Evolutionary conservation across 2,113 vertebrate genomes (phyloP), one percentile per base, ranked within the genome.

Genomic region (Chascanopsetta lugubris): DNA sequence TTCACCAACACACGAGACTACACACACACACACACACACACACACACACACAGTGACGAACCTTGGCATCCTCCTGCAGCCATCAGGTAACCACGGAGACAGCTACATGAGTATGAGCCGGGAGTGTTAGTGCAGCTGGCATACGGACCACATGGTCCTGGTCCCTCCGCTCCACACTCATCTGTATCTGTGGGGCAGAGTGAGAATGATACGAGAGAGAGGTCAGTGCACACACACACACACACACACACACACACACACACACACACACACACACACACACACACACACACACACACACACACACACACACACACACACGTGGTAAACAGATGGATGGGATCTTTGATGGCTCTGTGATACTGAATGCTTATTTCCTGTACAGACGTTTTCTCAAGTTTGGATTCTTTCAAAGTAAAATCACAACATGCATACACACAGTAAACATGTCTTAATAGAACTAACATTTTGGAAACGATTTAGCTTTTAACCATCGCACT

Each of bases 51-150:
- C 9, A 8, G 11, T 40, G 25, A 88, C 88, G 5, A 61, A 93
- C 92, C 91, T 51, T 92, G 79, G 61, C 92, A 93, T 29, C 86
- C 90, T 50, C 54, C 73, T 34, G 79, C 48, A n/a, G 79, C 79
- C 86, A 82, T 89, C 67, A 93, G 79, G 84, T 88, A 94, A 77
- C 92, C 92, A 66, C 68, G 89, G 81, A 80, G 75, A 84, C 93
- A 94, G 82, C 64, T 80, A 75, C 91, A 94, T 1, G 72, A 65
- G 77, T 85, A 93, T 24, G 91, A 93, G 47, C 92, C 92, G 0
- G 64, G 86, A 30, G 53, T 90, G 62, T 94, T 94, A 46, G 77
- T 86, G 75, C 93, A 93, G 85, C 84, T 90, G 81, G 90, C 90
- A 55, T 87, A 68, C 65, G 46, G 83, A 50, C 88, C 89, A 53